Evolutionary conservation across 2,888 invertebrate species (phyloP), one percentile per base, ranked within the genome.

Genomic region (Torymus tubicola): DNA sequence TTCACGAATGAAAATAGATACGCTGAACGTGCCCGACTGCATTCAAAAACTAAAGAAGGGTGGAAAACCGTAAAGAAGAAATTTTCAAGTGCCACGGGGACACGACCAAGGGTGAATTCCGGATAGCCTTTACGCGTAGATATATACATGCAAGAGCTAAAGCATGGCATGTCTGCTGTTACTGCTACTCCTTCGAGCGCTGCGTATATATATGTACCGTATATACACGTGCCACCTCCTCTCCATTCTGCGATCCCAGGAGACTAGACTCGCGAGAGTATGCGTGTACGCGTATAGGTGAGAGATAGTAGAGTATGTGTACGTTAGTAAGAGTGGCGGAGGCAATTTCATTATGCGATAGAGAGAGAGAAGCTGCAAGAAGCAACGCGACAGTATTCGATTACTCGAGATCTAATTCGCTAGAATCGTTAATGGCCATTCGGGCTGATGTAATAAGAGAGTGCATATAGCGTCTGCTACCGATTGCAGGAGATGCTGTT

Each of bases 1-100:
- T 61, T 76, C 75, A 67, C 60, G 64, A 65, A 65, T 71, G 65
- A 75, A 71, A 80, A 75, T 75, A 58, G 63, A 79, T 74, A 50
- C 12, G 69, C 69, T 18, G 57, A 73, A 70, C 64, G 21, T 50
- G 21, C 71, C 53, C 12, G 16, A 64, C 42, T 42, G 68, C 63
- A 77, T 57, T 14, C 52, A 18, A 13, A 14, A 67, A 31, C 31
- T 18, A n/a, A 42, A 57, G 21, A 57, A 31, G 57, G 24, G 18
- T 10, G 16, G 68, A 68, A 5, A 53, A 12, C 14, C 21, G 18
- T 5, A 5, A 24, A 16, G 1, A 18, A 18, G 24, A n/a, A 14
- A 67, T 71, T 70, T 50, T 67, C 70, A n/a, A 71, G 74, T 65
- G 70, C 80, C 58, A 52, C 14, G 14, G 55, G 57, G 71, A 67